These are phyloP conservation scores for Epinephelus moara DNA, from an alignment of 2,113 vertebrate genomes.

Conservation along the genomic window DNA sequence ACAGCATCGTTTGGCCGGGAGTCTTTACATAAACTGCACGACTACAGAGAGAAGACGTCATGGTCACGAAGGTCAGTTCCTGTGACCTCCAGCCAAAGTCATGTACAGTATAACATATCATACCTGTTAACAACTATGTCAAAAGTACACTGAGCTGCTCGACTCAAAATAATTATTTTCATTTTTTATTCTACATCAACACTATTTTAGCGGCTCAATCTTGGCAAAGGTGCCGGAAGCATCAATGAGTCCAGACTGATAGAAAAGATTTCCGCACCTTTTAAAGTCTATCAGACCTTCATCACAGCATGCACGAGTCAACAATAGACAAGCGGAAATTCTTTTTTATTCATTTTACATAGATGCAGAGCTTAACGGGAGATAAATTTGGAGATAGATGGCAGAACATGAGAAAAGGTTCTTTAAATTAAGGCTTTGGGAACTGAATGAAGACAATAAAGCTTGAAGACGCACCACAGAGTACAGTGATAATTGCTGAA, in stretches of 20 bases:
- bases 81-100: not conserved
- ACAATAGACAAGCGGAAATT: too few relatives aligned
- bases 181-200: too few relatives aligned
- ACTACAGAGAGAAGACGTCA: not conserved
- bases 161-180: too few relatives aligned
- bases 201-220: too few relatives aligned
- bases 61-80: conserved; percentile 1
- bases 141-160: not conserved
- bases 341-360: not conserved
- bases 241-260: too few relatives aligned
- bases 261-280: too few relatives aligned
- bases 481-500: not conserved
- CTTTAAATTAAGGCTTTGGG: conserved; percentile 18
- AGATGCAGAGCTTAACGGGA: not conserved
- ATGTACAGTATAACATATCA: not conserved
- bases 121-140: not conserved
- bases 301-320: too few relatives aligned
- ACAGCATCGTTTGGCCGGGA: not conserved
- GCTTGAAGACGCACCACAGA: not conserved
- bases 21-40: not conserved
- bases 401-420: not conserved
- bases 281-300: too few relatives aligned
- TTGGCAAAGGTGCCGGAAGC: too few relatives aligned
- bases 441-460: not conserved
- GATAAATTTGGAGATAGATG: not conserved